Conservation (phyloP, 1,140 invertebrate species). For the Metopolophium dirhodum region DNA sequence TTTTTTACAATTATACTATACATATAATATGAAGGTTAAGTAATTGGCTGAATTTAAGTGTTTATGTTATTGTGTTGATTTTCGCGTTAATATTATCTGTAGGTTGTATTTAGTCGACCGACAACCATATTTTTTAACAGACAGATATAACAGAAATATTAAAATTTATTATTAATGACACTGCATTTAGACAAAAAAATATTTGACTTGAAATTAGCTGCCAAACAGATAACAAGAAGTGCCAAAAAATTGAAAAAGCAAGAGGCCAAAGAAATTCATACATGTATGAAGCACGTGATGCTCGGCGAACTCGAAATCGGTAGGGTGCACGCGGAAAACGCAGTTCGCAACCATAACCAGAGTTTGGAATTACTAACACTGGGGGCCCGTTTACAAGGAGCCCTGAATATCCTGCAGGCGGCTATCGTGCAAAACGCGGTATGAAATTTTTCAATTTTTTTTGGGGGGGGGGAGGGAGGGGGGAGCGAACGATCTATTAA, state of each 20-base stretch:
- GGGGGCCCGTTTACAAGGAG: conserved; percentile 5
- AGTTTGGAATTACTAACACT: background rate
- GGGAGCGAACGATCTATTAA: background rate
- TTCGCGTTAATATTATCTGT: background rate
- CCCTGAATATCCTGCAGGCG: background rate
- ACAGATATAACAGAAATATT: background rate
- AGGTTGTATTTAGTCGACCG: background rate
- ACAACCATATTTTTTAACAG: background rate
- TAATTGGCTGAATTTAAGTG: background rate
- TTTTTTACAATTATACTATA: background rate
- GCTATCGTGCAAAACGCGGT: background rate
- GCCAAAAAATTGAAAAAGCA: conserved; percentile 44
- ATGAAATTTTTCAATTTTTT: background rate
- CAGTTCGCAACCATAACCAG: conserved; percentile 29
- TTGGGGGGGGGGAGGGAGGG: no score
- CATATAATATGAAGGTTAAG: background rate
- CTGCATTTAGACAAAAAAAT: conserved; percentile 19
- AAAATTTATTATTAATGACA: conserved; percentile 7
- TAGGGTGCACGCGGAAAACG: conserved; percentile 34
- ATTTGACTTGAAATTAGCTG: conserved; percentile 44
- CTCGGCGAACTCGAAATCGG: background rate
- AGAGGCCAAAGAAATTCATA: background rate
- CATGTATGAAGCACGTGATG: background rate
- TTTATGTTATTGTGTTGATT: background rate
- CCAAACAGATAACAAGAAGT: conserved; percentile 1